phyloP scores from a whole-genome alignment of 2,797 vertebrate genomes.

The Microctenopoma steveboyesi region DNA sequence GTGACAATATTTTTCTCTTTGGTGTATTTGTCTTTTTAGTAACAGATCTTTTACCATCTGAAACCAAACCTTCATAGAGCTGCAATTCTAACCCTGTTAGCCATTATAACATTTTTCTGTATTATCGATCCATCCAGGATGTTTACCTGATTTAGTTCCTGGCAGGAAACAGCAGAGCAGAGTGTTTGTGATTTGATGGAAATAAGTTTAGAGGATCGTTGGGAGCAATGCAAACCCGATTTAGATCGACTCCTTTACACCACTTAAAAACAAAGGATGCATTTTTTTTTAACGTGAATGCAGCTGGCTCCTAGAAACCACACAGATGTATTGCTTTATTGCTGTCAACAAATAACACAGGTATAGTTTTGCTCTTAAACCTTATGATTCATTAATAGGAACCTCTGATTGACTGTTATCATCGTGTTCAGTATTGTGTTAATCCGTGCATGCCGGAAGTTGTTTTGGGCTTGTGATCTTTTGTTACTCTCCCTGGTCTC shows the following conservation, averaged over 20 bases:
- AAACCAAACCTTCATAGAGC: slow-evolving; percentile 23
- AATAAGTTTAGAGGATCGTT: slow-evolving; percentile 63
- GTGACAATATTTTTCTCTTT: slow-evolving; percentile 22
- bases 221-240: slow-evolving; percentile 61
- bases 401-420: not conserved
- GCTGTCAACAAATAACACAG: slow-evolving; percentile 1
- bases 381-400: slow-evolving; percentile 2
- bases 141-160: slow-evolving; percentile 66
- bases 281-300: slow-evolving; percentile 21
- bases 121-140: slow-evolving; percentile 64
- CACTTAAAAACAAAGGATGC: slow-evolving; percentile 39
- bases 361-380: slow-evolving; percentile 21
- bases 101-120: slow-evolving; percentile 10
- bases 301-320: slow-evolving; percentile 5
- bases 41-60: slow-evolving; percentile 28
- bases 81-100: slow-evolving; percentile 30
- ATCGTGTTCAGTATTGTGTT: not conserved
- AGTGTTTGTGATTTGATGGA: slow-evolving; percentile 68
- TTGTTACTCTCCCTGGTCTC: slow-evolving; percentile 54
- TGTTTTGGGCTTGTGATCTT: slow-evolving; percentile 54
- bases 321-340: slow-evolving; percentile 19
- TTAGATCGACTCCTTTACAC: slow-evolving; percentile 49
- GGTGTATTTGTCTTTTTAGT: slow-evolving; percentile 20
- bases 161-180: slow-evolving; percentile 56
- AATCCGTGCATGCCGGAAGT: slow-evolving; percentile 28